Evolutionary conservation across 2,797 vertebrate species (phyloP).

Genomic region (Manis crassicaudata): DNA sequence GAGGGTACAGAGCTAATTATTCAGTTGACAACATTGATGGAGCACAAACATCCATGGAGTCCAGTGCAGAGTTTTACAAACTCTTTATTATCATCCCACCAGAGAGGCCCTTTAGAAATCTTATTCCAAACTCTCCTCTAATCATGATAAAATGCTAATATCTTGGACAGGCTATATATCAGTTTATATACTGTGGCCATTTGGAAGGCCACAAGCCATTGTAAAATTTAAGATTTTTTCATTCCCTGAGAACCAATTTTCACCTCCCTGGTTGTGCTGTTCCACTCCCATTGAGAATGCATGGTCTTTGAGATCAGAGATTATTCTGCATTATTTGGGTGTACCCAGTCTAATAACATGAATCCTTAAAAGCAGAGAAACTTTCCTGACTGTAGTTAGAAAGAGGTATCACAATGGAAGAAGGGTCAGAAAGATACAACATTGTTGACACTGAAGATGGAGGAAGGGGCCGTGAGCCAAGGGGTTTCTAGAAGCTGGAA

Average conservation of each 20-base stretch:
- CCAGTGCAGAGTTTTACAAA: not conserved
- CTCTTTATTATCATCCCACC: not conserved
- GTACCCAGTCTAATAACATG: not conserved
- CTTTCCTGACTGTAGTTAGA: not conserved
- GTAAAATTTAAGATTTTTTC: not conserved
- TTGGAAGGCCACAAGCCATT: not conserved
- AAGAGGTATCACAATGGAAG: not conserved
- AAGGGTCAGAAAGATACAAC: not conserved
- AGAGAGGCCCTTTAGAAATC: not conserved
- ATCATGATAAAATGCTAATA: not conserved
- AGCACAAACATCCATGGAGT: not conserved
- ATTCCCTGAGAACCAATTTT: not conserved
- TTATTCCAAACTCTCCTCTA: not conserved
- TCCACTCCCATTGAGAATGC: not conserved
- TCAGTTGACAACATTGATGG: not conserved
- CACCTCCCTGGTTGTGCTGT: not conserved
- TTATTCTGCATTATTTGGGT: not conserved
- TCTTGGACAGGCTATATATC: not conserved
- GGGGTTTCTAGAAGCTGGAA: not conserved
- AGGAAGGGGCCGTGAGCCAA: not conserved
- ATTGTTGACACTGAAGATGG: not conserved
- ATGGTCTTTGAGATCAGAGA: not conserved
- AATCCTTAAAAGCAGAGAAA: slow-evolving; percentile 15
- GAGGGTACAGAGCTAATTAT: not conserved
- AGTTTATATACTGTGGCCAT: not conserved